These are phyloP conservation scores for Rhegmatorhina hoffmannsi DNA, from an alignment of 2,113 vertebrate species.

Conservation along the genomic window DNA sequence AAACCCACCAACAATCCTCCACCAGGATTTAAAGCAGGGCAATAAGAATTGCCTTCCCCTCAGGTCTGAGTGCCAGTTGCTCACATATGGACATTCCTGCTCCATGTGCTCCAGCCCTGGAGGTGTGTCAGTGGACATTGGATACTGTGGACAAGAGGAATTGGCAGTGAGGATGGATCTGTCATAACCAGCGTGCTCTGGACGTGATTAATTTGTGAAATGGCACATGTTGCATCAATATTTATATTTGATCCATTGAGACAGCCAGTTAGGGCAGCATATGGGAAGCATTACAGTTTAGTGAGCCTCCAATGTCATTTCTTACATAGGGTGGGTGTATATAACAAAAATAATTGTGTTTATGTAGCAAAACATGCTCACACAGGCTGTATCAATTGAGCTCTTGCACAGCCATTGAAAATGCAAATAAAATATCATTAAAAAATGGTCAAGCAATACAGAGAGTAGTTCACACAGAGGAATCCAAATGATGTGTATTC, in stretches of 20 bases:
- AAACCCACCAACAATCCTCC: not conserved
- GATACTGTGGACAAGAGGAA: not conserved
- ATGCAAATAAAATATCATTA: slow-evolving; percentile 37
- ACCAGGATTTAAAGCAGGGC: not conserved
- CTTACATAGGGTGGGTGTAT: slow-evolving; percentile 31
- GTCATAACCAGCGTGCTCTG: slow-evolving; percentile 10
- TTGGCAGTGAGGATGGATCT: slow-evolving; percentile 5
- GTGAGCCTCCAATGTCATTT: slow-evolving; percentile 48
- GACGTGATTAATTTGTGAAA: slow-evolving; percentile 46
- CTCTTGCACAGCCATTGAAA: slow-evolving; percentile 42
- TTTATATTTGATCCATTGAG: slow-evolving; percentile 53
- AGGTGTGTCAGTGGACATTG: not conserved
- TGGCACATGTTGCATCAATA: slow-evolving; percentile 36
- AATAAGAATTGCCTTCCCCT: not conserved
- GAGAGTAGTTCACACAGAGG: slow-evolving; percentile 22
- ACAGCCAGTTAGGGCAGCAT: slow-evolving; percentile 33
- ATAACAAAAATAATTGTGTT: slow-evolving; percentile 54
- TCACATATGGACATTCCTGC: not conserved
- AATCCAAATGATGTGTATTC: slow-evolving; percentile 12
- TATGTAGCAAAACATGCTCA: slow-evolving; percentile 48
- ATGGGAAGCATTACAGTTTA: slow-evolving; percentile 63
- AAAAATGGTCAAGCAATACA: slow-evolving; percentile 27
- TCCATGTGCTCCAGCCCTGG: slow-evolving; percentile 6
- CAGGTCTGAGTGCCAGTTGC: not conserved
- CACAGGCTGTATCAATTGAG: slow-evolving; percentile 31